Conservation (phyloP, 2,797 vertebrate genomes). For the Smutsia gigantea region DNA sequence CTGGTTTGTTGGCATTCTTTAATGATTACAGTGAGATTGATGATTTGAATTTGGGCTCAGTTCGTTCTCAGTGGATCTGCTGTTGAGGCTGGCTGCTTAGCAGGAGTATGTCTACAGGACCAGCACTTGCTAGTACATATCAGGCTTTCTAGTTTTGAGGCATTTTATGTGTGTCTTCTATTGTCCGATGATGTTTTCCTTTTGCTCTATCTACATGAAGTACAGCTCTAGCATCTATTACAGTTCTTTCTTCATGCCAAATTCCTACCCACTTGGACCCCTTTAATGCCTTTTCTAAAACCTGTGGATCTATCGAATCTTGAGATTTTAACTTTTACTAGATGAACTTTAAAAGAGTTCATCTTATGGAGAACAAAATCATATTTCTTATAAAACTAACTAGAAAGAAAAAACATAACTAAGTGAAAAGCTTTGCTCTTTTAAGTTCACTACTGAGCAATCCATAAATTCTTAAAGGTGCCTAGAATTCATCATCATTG, state of each 20-base stretch:
- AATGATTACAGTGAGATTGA: background rate
- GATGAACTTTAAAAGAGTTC: background rate
- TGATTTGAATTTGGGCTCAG: background rate
- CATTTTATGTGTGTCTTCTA: background rate
- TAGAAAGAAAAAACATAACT: background rate
- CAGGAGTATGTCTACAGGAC: background rate
- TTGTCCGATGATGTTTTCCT: background rate
- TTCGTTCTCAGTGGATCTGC: background rate
- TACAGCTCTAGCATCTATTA: background rate
- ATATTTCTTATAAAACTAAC: background rate
- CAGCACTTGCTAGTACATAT: background rate
- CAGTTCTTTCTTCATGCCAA: background rate
- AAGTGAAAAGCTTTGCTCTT: background rate
- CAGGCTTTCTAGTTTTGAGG: background rate
- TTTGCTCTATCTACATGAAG: background rate
- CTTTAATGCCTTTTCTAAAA: background rate
- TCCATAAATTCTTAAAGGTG: background rate
- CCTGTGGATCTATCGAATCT: background rate
- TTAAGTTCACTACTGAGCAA: background rate
- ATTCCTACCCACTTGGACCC: background rate
- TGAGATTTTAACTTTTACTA: background rate
- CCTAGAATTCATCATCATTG: background rate
- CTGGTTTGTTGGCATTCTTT: background rate
- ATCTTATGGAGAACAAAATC: background rate
- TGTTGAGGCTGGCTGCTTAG: background rate